These are phyloP conservation scores for Ornithoptera priamus DNA, from an alignment of 2,888 invertebrate species.

Conservation along the genomic window DNA sequence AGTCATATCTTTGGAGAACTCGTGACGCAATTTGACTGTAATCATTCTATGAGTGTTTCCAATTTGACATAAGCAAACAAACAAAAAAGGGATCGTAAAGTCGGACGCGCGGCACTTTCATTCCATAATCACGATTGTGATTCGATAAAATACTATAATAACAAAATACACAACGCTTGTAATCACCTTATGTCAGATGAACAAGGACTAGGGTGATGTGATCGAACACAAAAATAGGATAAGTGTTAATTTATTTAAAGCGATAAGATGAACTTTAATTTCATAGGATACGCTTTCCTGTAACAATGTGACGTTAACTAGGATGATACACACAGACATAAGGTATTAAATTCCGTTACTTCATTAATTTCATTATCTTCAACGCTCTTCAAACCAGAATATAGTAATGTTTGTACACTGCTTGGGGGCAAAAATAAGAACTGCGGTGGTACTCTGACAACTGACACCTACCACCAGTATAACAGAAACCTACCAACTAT, in stretches of 20 bases:
- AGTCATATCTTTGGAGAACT: constrained; percentile 34
- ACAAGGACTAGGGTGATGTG: constrained; percentile 44
- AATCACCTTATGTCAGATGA: constrained; percentile 71
- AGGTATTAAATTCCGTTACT: no score
- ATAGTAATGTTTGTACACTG: no score
- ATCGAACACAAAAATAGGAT: constrained; percentile 2
- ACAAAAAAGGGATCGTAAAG: constrained; percentile 48
- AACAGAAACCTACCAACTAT: no score
- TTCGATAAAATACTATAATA: constrained; percentile 76
- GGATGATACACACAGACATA: no score
- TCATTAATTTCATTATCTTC: no score
- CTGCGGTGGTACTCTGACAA: no score
- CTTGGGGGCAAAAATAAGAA: no score
- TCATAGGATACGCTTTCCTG: no score
- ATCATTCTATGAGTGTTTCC: constrained; percentile 47
- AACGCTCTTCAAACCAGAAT: no score
- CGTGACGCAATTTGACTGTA: constrained; percentile 41
- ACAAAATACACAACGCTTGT: constrained; percentile 74
- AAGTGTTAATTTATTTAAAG: not conserved
- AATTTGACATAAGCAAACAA: constrained; percentile 38
- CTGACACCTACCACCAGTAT: no score
- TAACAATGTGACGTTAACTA: no score
- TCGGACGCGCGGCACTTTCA: constrained; percentile 53
- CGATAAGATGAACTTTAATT: not conserved
- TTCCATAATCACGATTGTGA: constrained; percentile 75